Evolutionary conservation across 2,888 invertebrate species (phyloP).

Genomic region (Coenonympha arcania): DNA sequence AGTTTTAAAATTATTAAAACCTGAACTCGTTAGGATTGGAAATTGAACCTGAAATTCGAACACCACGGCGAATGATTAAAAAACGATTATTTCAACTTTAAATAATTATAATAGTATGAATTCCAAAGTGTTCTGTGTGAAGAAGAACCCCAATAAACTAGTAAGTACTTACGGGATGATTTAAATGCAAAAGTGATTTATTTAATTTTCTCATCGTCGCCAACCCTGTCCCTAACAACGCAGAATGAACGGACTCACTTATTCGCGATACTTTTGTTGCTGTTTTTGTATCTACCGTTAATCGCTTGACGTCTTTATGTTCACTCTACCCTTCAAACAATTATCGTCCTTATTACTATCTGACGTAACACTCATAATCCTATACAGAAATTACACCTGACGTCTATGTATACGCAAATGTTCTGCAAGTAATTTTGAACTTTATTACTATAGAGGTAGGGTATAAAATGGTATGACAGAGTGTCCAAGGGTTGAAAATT

Average conservation of each 20-base stretch:
- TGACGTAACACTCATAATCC: neutral
- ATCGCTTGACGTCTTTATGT: constrained; percentile 32
- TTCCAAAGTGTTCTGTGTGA: no score
- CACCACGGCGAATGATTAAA: no score
- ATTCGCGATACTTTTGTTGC: constrained; percentile 27
- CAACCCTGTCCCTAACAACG: constrained; percentile 21
- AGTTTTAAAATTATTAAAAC: no score
- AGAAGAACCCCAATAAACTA: no score
- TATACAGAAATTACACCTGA: constrained; percentile 19
- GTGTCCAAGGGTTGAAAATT: constrained; percentile 9
- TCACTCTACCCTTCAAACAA: constrained; percentile 13
- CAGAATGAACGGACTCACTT: constrained; percentile 24
- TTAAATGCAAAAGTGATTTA: no score
- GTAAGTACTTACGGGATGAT: no score
- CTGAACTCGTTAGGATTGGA: no score
- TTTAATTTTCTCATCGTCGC: neutral
- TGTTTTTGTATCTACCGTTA: constrained; percentile 30
- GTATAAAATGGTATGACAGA: constrained; percentile 1
- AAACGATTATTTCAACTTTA: no score
- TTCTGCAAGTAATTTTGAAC: constrained; percentile 9
- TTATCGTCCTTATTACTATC: constrained; percentile 6
- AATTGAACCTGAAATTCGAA: no score
- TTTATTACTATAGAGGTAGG: neutral
- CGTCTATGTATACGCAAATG: constrained; percentile 25
- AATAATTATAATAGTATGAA: no score